Percentiles rank a stretch among this genome's conserved stretches.
These are phyloP conservation scores for Pelodiscus sinensis DNA, from an alignment of 2,113 vertebrate species.

Conservation along the genomic window DNA sequence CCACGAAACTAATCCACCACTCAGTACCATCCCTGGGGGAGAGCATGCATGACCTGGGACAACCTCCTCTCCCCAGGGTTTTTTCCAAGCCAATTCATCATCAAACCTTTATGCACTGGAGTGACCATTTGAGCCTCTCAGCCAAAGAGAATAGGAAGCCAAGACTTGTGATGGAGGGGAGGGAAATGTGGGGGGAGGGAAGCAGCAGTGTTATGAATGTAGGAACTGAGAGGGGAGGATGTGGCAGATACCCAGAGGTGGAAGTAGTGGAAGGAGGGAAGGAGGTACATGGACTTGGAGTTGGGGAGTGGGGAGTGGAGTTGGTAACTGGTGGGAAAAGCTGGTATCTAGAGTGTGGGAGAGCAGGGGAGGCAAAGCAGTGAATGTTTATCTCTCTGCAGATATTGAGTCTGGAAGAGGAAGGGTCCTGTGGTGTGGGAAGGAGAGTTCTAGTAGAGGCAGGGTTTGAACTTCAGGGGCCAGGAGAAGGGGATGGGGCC, in stretches of 20 bases:
- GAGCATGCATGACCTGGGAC: too few relatives aligned
- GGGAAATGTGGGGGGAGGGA: background rate
- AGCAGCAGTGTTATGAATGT: background rate
- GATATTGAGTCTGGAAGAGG: too few relatives aligned
- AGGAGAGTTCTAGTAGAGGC: too few relatives aligned
- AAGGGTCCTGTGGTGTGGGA: too few relatives aligned
- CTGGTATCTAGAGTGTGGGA: too few relatives aligned
- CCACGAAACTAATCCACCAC: too few relatives aligned
- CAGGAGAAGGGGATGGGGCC: rapidly evolving
- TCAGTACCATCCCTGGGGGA: too few relatives aligned
- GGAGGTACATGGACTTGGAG: background rate
- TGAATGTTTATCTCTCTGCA: background rate
- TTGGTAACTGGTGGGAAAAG: background rate
- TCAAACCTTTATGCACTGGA: background rate
- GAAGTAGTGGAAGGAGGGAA: background rate
- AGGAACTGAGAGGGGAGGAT: background rate
- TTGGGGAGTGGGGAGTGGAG: background rate
- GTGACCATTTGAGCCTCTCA: background rate
- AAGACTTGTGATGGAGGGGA: background rate
- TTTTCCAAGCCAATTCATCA: background rate
- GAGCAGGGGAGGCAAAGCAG: background rate
- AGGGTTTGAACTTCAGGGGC: too few relatives aligned
- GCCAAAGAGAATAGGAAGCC: too few relatives aligned
- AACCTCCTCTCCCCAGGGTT: background rate
- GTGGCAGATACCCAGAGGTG: background rate